A percentile compares a stretch with the other conserved stretches of the same genome.
These are phyloP conservation scores for Bufo gargarizans DNA, from an alignment of 2,113 vertebrate species.

Conservation along the genomic window DNA sequence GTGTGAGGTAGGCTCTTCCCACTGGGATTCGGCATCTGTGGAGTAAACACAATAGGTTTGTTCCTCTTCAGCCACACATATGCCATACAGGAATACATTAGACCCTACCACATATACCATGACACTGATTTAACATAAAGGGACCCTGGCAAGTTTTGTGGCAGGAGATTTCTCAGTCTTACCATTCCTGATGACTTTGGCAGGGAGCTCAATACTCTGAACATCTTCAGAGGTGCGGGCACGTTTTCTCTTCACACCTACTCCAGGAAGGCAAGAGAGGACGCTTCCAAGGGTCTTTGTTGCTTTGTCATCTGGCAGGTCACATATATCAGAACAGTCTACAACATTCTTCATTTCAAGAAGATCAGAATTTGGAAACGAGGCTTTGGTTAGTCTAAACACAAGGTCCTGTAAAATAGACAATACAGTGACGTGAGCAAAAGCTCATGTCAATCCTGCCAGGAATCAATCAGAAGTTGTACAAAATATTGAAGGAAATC, in stretches of 20 bases:
- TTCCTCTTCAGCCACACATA: no score
- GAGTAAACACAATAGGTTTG: background rate
- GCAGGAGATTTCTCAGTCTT: background rate
- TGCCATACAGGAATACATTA: no score
- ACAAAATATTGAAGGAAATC: background rate
- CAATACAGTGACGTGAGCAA: background rate
- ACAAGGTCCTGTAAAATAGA: slow-evolving; percentile 71
- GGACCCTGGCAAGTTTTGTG: background rate
- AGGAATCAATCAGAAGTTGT: background rate
- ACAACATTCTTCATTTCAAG: slow-evolving; percentile 67
- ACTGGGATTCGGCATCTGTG: slow-evolving; percentile 70
- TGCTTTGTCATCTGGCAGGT: slow-evolving; percentile 69
- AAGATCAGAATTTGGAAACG: slow-evolving; percentile 67
- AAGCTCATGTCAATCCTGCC: background rate
- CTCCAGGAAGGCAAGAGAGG: slow-evolving; percentile 73
- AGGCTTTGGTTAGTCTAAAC: slow-evolving; percentile 73
- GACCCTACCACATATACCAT: no score
- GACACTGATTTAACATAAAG: background rate
- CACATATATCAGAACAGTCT: slow-evolving; percentile 65
- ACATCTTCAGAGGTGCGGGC: slow-evolving; percentile 68
- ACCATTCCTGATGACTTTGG: slow-evolving; percentile 83
- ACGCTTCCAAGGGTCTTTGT: slow-evolving; percentile 75
- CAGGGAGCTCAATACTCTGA: slow-evolving; percentile 65
- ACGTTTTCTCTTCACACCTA: slow-evolving; percentile 82
- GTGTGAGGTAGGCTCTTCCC: slow-evolving; percentile 44